Evolutionary conservation across 2,888 invertebrate genomes (phyloP).

Genomic region (Chloroclystis v-ata): DNA sequence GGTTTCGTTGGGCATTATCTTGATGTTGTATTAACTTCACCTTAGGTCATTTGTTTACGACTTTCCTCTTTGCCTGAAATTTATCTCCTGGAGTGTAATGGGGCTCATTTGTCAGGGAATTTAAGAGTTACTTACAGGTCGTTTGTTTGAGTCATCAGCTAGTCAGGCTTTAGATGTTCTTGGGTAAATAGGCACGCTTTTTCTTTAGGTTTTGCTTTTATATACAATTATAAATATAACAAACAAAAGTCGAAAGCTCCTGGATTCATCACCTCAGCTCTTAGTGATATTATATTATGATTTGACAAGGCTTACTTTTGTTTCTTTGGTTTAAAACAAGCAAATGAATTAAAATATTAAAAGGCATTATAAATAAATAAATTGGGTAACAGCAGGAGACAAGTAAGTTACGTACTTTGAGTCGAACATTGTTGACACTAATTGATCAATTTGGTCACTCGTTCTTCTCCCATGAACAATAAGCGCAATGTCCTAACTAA

Average conservation of each 20-base stretch:
- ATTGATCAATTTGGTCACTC: slow-evolving; percentile 12
- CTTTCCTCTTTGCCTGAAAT: slow-evolving; percentile 5
- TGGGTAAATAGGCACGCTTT: too few relatives aligned
- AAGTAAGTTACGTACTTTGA: too few relatives aligned
- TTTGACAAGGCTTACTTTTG: too few relatives aligned
- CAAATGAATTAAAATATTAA: too few relatives aligned
- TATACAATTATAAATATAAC: too few relatives aligned
- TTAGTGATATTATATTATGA: too few relatives aligned
- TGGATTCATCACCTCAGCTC: too few relatives aligned
- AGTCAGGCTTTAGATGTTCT: background rate
- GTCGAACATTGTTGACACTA: background rate
- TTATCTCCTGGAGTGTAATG: slow-evolving; percentile 4
- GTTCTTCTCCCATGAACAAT: slow-evolving; percentile 14
- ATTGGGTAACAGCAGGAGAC: too few relatives aligned
- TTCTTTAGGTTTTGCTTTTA: too few relatives aligned
- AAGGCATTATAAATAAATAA: too few relatives aligned
- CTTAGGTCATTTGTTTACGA: slow-evolving; percentile 16
- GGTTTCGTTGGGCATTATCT: slow-evolving; percentile 39
- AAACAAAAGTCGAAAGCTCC: too few relatives aligned
- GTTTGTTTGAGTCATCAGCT: background rate
- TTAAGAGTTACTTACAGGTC: background rate
- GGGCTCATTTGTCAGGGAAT: background rate
- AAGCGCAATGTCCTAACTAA: slow-evolving; percentile 34
- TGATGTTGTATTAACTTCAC: slow-evolving; percentile 18
- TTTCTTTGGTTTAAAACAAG: too few relatives aligned